Base-by-base conservation (phyloP, 2,888 invertebrate genomes). In the Nycteola revayana region DNA sequence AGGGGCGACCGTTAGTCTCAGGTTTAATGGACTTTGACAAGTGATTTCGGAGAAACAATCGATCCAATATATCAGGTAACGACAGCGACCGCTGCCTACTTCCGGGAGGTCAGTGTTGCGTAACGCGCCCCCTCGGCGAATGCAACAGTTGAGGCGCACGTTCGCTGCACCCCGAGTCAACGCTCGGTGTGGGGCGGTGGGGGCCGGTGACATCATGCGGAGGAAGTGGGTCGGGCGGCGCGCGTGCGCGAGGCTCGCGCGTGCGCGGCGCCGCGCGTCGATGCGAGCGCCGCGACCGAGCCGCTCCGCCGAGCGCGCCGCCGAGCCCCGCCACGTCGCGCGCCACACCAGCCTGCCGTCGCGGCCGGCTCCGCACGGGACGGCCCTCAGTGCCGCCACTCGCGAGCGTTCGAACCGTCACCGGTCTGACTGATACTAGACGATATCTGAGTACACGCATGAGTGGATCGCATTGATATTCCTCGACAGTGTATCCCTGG, bases 241-340 rank as follows among this genome's bases (percentile, higher is more conserved):
- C 25, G 40, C 30, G 28, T 11, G 43, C 18, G 38, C 36, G 43
- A 14, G 32, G 31, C 25, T 25, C 28, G 57, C 66, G 63, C 68
- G 55, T 45, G 64, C 62, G 66, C 49, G 44, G 14, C 28, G 34
- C 20, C 11, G 29, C 38, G 41, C 44, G 40, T 54, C 53, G 54
- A 57, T 48, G 52, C 35, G 38, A 42, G 46, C 49, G 39, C 48
- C 37, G 52, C 44, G 39, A 42, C 41, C 47, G 49, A 28, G 40
- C 30, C 25, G 28, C 25, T n/a, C 34, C 60, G 59, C 61, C 55
- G 45, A 7, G 21, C 21, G 2, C 21, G 2, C 4, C 21, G 21
- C 21, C 21, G 21, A n/a, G 21, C 21, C n/a, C n/a, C n/a, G n/a
- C n/a, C n/a, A n/a, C n/a, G 21, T 5, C 21, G 21, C 21, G 21